Percentiles rank a stretch among this genome's conserved stretches.
Conservation (phyloP, 2,113 vertebrate species). For the Columba livia region DNA sequence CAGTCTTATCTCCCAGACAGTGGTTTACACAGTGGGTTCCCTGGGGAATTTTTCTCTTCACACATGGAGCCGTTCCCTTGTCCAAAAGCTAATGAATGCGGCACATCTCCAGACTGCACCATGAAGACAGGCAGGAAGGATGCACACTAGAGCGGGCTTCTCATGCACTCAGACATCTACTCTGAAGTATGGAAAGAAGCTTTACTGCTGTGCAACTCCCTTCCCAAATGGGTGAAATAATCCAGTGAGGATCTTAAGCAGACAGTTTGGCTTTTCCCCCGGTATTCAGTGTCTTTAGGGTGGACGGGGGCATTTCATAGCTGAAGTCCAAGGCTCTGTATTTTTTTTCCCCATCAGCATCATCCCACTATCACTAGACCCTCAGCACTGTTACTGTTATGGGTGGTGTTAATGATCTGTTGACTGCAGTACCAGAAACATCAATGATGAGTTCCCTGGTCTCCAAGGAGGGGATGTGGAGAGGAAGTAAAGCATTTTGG, state of each 20-base stretch:
- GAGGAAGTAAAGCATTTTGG: neutral
- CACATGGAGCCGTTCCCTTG: neutral
- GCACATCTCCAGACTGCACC: neutral
- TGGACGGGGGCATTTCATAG: neutral
- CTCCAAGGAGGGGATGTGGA: neutral
- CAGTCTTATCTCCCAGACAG: constrained; percentile 65
- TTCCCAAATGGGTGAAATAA: neutral
- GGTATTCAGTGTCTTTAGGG: neutral
- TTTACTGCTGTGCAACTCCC: neutral
- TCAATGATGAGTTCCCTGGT: neutral
- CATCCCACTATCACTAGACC: neutral
- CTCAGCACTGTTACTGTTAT: fast-evolving
- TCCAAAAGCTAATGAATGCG: constrained; percentile 53
- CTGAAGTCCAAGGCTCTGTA: neutral
- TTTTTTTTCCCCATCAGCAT: neutral
- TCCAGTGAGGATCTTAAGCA: fast-evolving
- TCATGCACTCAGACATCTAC: neutral
- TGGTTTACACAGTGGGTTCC: constrained; percentile 38
- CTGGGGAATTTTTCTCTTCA: constrained; percentile 44
- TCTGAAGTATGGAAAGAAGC: neutral
- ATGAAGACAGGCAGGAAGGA: constrained; percentile 5
- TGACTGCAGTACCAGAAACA: neutral
- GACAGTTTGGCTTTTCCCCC: neutral
- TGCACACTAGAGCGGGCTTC: neutral
- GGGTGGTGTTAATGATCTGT: fast-evolving